Percentiles rank a stretch among this genome's conserved stretches.
Evolutionary conservation across 2,113 vertebrate species (phyloP).

Genomic region (Herpailurus yagouaroundi): DNA sequence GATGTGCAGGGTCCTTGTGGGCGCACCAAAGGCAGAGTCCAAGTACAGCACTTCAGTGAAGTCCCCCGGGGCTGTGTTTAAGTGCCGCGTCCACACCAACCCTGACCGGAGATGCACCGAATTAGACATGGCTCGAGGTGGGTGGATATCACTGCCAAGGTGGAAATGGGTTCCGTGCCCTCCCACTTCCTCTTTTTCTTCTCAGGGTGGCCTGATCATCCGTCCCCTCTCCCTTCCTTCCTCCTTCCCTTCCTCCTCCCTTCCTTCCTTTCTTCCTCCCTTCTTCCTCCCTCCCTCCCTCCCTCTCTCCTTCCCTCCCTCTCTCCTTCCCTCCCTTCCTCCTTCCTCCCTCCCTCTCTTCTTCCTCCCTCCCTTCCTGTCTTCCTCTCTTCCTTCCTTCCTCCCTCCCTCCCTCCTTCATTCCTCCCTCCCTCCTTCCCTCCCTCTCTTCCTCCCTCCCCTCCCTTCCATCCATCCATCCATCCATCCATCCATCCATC

Average conservation of each 20-base stretch:
- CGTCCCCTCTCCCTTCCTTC: fast-evolving
- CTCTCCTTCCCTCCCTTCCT: too few relatives aligned
- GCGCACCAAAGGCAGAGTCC: slow-evolving; percentile 95
- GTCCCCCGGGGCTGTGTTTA: slow-evolving; percentile 96
- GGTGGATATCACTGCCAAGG: background rate
- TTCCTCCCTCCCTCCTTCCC: fast-evolving
- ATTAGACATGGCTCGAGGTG: slow-evolving; percentile 97
- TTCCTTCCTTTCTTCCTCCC: fast-evolving
- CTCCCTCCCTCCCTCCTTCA: background rate
- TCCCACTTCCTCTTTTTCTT: background rate
- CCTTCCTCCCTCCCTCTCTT: fast-evolving
- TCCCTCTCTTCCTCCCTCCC: too few relatives aligned
- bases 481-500: background rate
- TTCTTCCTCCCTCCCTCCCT: too few relatives aligned
- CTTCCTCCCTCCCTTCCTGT: fast-evolving
- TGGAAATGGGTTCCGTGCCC: background rate
- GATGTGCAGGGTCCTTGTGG: slow-evolving; percentile 94
- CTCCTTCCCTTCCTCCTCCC: too few relatives aligned
- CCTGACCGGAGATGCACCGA: slow-evolving; percentile 97
- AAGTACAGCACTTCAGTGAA: slow-evolving; percentile 93
- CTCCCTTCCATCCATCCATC: fast-evolving
- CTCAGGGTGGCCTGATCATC: background rate
- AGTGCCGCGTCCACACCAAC: slow-evolving; percentile 97
- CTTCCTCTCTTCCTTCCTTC: background rate
- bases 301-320: too few relatives aligned